A percentile compares a stretch with the other conserved stretches of the same genome.
phyloP scores from a whole-genome alignment of 2,888 invertebrate genomes.

The Ecdyonurus torrentis region DNA sequence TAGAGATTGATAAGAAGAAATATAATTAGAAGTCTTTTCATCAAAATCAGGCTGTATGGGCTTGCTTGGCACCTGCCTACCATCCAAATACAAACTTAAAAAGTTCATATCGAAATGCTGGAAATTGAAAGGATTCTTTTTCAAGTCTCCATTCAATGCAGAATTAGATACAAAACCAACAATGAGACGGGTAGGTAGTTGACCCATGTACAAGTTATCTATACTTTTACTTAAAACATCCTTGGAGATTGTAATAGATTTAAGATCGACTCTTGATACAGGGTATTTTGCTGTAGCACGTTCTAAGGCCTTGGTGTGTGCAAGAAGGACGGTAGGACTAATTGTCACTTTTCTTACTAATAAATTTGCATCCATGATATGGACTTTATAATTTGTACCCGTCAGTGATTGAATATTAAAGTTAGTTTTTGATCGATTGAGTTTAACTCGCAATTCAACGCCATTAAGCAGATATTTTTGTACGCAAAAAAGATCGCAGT shows the following conservation, averaged over 20 bases:
- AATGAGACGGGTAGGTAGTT: not conserved
- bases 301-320: not conserved
- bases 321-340: not conserved
- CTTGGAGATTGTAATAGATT: not conserved
- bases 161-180: not conserved
- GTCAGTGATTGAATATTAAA: not conserved
- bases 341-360: not conserved
- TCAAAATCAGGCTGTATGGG: not conserved
- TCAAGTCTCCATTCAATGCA: not conserved
- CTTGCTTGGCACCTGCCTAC: not conserved
- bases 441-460: not conserved
- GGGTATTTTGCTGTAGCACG: not conserved
- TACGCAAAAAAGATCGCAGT: not conserved
- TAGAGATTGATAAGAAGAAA: not conserved
- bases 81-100: not conserved
- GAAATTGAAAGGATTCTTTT: conserved; percentile 2
- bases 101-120: not conserved
- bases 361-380: not conserved
- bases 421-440: not conserved
- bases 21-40: not conserved
- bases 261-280: not conserved
- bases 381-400: not conserved
- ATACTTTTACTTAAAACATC: not conserved
- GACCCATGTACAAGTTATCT: not conserved
- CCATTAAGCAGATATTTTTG: not conserved